Percentiles rank a stretch among this genome's conserved stretches.
Evolutionary conservation across 2,113 vertebrate genomes (phyloP).

Genomic region (Boulengeromyrus knoepffleri): DNA sequence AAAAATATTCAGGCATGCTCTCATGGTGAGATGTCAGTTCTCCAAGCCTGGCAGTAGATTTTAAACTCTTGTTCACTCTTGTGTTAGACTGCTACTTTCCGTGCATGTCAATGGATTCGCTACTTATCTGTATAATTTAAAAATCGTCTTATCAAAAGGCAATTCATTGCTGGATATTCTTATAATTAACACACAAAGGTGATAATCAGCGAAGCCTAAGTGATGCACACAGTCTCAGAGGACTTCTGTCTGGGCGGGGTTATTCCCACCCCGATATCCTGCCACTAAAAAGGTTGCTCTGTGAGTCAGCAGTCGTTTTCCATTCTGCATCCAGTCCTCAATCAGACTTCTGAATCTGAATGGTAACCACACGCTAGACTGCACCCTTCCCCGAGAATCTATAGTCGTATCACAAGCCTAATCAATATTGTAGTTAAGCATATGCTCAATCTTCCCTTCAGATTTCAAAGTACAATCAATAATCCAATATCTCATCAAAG

Average conservation of each 20-base stretch:
- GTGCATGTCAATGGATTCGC: not conserved
- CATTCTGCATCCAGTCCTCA: not conserved
- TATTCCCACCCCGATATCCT: slow-evolving; percentile 15
- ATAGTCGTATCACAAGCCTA: not conserved
- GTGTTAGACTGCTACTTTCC: not conserved
- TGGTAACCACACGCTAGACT: not conserved
- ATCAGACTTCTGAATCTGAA: not conserved
- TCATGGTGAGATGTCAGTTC: not conserved
- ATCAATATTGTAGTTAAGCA: not conserved
- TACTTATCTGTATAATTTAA: not conserved
- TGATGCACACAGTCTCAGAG: slow-evolving; percentile 6
- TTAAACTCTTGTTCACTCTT: not conserved
- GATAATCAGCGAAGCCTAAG: not conserved
- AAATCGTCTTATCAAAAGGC: not conserved
- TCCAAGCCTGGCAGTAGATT: not conserved
- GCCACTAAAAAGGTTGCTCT: slow-evolving; percentile 1
- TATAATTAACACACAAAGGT: not conserved
- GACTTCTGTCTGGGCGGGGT: not conserved
- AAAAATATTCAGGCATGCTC: not conserved
- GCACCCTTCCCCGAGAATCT: not conserved
- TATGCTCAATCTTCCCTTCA: not conserved
- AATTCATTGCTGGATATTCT: not conserved
- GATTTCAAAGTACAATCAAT: not conserved
- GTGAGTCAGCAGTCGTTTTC: slow-evolving; percentile 17
- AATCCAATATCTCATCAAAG: not conserved